Evolutionary conservation across 1,140 invertebrate genomes (phyloP), one percentile per base, ranked within the genome.

Genomic region (Drosophila kanapiae): DNA sequence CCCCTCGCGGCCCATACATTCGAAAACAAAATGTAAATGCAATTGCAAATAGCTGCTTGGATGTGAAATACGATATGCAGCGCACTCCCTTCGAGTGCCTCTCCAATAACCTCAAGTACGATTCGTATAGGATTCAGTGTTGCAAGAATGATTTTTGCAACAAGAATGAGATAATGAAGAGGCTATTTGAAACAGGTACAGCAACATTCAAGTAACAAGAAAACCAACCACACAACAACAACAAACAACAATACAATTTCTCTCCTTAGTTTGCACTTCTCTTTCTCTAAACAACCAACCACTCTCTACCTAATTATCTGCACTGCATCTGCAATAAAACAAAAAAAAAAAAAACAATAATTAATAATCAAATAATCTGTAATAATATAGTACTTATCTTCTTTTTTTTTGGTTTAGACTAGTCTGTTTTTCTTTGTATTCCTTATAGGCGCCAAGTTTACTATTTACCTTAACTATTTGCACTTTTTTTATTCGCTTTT

Each of bases 131-230:
- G 84, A 80, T 93, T 82, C 67, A 82, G 58, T 93, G 92, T 90
- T 93, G 92, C 84, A 75, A 65, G 61, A 76, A 67, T 59, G 92
- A 93, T 80, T 93, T 85, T 84, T 93, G 92, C 91, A 93, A 93
- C 91, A 91, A 92, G 79, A 80, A 93, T 78, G 86, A 91, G 75
- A 61, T 92, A 67, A 78, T 93, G 79, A 90, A 79, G 78, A 88
- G 81, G 83, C 80, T 81, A 80, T 83, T 92, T 80, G 68, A 84
- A 64, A 79, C 69, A 92, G 91, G 91, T 92, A 92, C 77, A 76
- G 76, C 59, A 72, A 60, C 56, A 64, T 63, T 63, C 51, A 69
- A 68, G 31, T 67, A 80, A 85, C 57, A 60, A 77, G 31, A 58
- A 38, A 61, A 75, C 35, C 27, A 80, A 77, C 54, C 35, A 56